Base-by-base conservation (phyloP, 2,888 invertebrate species). In the Agonum fuliginosum region DNA sequence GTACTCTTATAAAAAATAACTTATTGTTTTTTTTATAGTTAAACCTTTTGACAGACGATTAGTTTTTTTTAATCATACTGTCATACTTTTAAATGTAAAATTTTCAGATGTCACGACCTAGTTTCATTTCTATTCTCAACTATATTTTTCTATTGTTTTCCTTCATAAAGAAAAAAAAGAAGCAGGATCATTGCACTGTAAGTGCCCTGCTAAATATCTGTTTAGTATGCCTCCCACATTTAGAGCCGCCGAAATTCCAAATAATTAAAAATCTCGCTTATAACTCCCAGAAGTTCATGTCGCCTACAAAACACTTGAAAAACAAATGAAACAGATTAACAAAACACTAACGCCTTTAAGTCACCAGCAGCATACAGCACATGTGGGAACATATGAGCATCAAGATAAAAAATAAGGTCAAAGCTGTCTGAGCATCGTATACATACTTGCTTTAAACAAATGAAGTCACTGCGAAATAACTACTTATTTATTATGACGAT, bases 251-350 rank as follows among this genome's bases (percentile, higher is more conserved):
- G 24, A 54, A 54, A 54, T 54, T 54, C 54, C 54, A 54, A 54
- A 54, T 54, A 54, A 54, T 54, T 54, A 54, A 54, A 37, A 54
- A 54, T 24, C 22, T 54, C 54, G 3, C 12, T 54, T 22, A 54
- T 4, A 54, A 22, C 24, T 54, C 54, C 24, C 54, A 54, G 48
- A 48, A 48, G 5, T 20, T 48, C 19, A 20, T n/a, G 51, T 24
- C 54, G 54, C 54, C 24, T 54, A 24, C 54, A 48, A 48, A 48
- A 20, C 48, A 54, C 54, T 54, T 54, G 24, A 54, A 54, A 54
- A 54, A 54, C 54, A 54, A 54, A 54, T 54, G 54, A 54, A 54
- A 54, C 54, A 54, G 54, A 54, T 54, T 54, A 54, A 54, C 54
- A 54, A 54, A 54, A 54, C 54, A 54, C 54, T 22, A 54, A 54